Percentiles rank a stretch among this genome's conserved stretches.
Conservation (phyloP, 2,113 vertebrate genomes). For the Saimiri boliviensis region DNA sequence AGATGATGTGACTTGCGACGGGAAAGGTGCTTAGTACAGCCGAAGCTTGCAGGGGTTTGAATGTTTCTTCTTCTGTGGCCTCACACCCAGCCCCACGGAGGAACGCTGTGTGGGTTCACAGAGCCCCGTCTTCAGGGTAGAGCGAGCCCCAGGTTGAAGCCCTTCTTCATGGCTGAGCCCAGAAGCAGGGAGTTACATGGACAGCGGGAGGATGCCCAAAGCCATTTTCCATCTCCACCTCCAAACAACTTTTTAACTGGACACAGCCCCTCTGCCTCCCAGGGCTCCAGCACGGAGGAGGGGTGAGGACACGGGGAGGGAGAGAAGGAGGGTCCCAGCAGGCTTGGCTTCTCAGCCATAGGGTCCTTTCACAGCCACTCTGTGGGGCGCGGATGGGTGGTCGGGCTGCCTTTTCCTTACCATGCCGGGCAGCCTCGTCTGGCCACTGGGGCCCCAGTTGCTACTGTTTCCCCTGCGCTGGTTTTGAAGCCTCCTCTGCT, state of each 20-base stretch:
- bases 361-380: neutral
- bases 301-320: rapidly evolving
- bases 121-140: neutral
- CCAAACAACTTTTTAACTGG: neutral
- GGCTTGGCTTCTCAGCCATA: neutral
- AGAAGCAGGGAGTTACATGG: neutral
- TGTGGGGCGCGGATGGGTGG: neutral
- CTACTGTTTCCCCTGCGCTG: constrained; percentile 6
- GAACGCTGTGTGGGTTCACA: neutral
- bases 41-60: rapidly evolving
- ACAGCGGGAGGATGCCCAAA: neutral
- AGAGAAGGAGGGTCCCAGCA: neutral
- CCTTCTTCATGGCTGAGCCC: neutral
- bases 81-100: neutral
- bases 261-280: neutral
- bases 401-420: neutral
- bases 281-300: neutral
- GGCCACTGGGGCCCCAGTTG: constrained; percentile 5
- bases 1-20: neutral
- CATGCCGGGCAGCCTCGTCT: neutral
- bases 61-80: neutral
- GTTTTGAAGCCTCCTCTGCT: neutral
- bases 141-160: neutral
- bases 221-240: neutral
- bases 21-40: rapidly evolving